These are phyloP conservation scores for Brachionus asplanchnoidis DNA, from an alignment of 1,140 invertebrate genomes.

Conservation along the genomic window DNA sequence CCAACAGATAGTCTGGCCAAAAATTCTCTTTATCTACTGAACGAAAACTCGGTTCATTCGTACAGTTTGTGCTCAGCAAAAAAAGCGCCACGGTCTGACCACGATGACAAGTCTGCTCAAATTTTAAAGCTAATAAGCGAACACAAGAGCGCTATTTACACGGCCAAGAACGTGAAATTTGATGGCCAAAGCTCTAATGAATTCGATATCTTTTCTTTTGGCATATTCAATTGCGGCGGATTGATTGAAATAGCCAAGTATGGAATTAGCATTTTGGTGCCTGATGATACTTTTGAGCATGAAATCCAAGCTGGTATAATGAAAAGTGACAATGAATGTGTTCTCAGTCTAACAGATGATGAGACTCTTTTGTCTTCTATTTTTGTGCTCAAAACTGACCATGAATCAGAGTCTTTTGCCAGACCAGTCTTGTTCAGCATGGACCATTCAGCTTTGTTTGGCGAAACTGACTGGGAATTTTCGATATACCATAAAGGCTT, in stretches of 20 bases:
- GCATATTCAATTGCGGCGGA: neutral
- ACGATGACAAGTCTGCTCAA: neutral
- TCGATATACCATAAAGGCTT: neutral
- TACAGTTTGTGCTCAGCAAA: neutral
- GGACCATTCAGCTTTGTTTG: neutral
- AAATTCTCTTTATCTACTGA: neutral
- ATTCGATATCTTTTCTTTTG: constrained; percentile 25
- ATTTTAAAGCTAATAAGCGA: constrained; percentile 32
- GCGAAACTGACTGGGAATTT: constrained; percentile 8
- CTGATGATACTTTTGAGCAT: neutral
- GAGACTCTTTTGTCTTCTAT: constrained; percentile 31
- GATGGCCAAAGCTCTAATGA: neutral
- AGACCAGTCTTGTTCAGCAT: constrained; percentile 2
- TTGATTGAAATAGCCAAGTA: constrained; percentile 10
- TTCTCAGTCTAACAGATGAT: neutral
- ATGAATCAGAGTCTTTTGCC: neutral
- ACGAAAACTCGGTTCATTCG: neutral
- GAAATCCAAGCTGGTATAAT: neutral
- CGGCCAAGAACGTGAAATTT: neutral
- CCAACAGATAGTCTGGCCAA: constrained; percentile 4
- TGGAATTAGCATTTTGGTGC: neutral
- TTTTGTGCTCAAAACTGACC: constrained; percentile 29
- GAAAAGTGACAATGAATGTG: neutral
- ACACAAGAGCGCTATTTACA: neutral
- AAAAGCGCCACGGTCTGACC: neutral